phyloP scores from a whole-genome alignment of 2,113 vertebrate species.

The Bos taurus region ARS-UCD2.0 NC_037333.1:67559501-67560000 shows the following conservation, averaged over 20 bases:
- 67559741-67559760: not conserved
- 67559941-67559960: not conserved
- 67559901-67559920: not conserved
- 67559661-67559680: not conserved
- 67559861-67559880: not conserved
- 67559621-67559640: not conserved
- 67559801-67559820: not conserved
- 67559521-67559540: not conserved
- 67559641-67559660: not conserved
- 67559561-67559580: not conserved
- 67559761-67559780: not conserved
- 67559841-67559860: not conserved
- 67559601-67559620: not conserved
- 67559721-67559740: not conserved
- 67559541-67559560: not conserved
- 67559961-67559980: not conserved
- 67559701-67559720: not conserved
- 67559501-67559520: not conserved
- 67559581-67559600: not conserved
- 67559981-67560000: not conserved
- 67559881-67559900: not conserved
- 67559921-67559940: not conserved
- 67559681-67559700: not conserved
- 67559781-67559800: not conserved
- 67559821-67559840: not conserved